Percentiles rank a stretch among this genome's conserved stretches.
Evolutionary conservation across 1,140 invertebrate genomes (phyloP).

Genomic region (Diploscapter pachys): DNA sequence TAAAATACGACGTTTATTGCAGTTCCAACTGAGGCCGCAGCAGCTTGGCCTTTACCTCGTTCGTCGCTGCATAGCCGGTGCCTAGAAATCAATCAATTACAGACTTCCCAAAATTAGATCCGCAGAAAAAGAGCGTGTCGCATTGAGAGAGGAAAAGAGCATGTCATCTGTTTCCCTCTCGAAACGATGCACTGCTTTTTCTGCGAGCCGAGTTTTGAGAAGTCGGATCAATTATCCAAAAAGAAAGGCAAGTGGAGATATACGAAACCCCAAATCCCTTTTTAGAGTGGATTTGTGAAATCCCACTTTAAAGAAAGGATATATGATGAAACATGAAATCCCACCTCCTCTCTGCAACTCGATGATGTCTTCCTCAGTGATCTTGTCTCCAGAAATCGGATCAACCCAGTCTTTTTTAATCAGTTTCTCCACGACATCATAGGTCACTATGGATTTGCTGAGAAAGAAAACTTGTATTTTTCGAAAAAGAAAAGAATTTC

Average conservation of each 20-base stretch:
- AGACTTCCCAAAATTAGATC: no score
- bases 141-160: no score
- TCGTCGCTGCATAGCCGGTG: constrained; percentile 55
- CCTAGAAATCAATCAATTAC: constrained; percentile 8
- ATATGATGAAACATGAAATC: no score
- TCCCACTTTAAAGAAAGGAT: no score
- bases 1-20: constrained; percentile 25
- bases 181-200: no score
- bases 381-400: constrained; percentile 77
- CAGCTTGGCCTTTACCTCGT: constrained; percentile 51
- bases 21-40: constrained; percentile 49
- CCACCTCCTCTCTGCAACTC: constrained; percentile 48
- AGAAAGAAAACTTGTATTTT: constrained; percentile 46
- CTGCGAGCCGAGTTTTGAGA: no score
- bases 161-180: no score
- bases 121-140: no score
- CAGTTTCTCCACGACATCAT: constrained; percentile 92
- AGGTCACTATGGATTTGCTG: constrained; percentile 89
- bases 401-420: constrained; percentile 96
- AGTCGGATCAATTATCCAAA: no score
- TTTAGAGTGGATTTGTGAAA: no score
- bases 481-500: neutral
- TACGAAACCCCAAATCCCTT: no score
- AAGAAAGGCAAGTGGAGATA: no score
- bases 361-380: constrained; percentile 77